Evolutionary conservation across 2,113 vertebrate genomes (phyloP), one percentile per base, ranked within the genome.

Genomic region (Cryptotis parvus): DNA sequence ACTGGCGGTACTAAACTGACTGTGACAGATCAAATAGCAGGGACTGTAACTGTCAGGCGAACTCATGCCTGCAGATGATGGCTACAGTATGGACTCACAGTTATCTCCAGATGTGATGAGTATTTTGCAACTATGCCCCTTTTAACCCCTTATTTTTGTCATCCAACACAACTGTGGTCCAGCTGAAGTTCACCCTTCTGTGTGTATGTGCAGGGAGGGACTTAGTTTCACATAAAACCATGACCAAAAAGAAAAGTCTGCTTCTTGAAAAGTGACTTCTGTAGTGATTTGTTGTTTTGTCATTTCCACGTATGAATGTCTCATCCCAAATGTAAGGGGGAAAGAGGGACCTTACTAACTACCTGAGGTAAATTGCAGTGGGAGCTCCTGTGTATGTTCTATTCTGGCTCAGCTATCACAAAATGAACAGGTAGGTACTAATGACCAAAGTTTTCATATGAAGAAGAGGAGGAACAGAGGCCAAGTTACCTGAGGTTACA

Each of bases 261-360:
- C 55, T 92, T 66, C 55, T 92, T 68, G 79, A 82, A 72, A 73
- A 65, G 41, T 76, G n/a, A 33, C n/a, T 90, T 83, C 43, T 45
- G 63, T 29, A 89, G 75, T 39, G 89, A 87, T 90, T 65, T 94
- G 91, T 52, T 79, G 43, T 89, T 39, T 65, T 77, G 39, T 90
- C 69, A 69, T 88, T 92, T 94, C 55, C 73, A 35, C 45, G 10
- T 72, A 74, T 89, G 87, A 89, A 74, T 91, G 89, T n/a, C 84
- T 93, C 81, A 81, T 75, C 77, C 84, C 85, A 92, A 88, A 27
- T 90, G 72, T 58, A 94, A 89, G 58, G 31, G 52, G 91, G 80
- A 85, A 65, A 87, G 91, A 88, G 58, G 72, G 91, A 79, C 31
- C 45, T 63, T 84, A 85, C 85, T 91, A 90, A 87, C 37, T 31